Base-by-base conservation (phyloP, 2,888 invertebrate species). In the Tortrix viridana region DNA sequence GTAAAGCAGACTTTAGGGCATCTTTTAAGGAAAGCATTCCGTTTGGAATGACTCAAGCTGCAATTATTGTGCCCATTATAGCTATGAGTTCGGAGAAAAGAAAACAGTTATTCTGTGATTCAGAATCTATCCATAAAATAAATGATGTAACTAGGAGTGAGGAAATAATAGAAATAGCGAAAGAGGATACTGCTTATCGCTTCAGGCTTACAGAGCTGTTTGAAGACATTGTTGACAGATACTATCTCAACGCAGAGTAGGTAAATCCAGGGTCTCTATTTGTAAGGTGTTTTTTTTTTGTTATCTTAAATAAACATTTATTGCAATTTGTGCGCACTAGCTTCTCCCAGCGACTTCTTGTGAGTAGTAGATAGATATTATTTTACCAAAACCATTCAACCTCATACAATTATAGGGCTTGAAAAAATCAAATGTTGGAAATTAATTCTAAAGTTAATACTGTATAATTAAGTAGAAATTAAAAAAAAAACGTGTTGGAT, bases 171-270 rank as follows among this genome's bases (percentile, higher is more conserved):
- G 75, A 81, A 32, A 67, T 82, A 18, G 87, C 87, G 5, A 73
- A 69, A 61, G 70, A 79, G 55, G 80, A 88, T 62, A 61, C 67
- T 1, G 67, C 64, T n/a, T 90, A 88, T 74, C 80, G 86, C 38
- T 72, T 74, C 19, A 85, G 93, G 49, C 69, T 94, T 47, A 84
- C 80, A 4, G 94, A 94, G 74, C 78, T 94, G 69, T 80, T 94
- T 16, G 87, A 92, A 63, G 94, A 94, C 75, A 85, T 94, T 54
- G 80, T 94, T 41, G 93, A 94, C 70, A 86, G 82, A 74, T 93
- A 80, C 65, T 69, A 86, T 59, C 73, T 67, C 59, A 60, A 71
- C 5, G 66, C 70, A 32, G n/a, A 32, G n/a, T 53, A 55, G 4
- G 5, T 41, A 41, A 26, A 41, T 41, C 6, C 5, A 41, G n/a